Base-by-base conservation (phyloP, 2,888 invertebrate species). In the Heliconius ismenius region DNA sequence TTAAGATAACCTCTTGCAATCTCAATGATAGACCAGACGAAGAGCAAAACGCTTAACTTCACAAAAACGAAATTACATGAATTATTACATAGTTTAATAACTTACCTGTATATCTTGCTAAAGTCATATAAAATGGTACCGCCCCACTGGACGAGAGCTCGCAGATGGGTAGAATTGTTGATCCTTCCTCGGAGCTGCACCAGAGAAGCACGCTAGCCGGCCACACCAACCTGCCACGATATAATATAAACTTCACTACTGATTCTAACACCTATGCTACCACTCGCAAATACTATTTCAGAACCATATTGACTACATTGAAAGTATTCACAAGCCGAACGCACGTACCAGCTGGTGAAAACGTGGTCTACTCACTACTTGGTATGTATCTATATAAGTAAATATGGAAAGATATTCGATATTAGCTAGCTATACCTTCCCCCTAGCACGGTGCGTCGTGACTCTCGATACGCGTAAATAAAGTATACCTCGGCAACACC, bases 61-160 rank as follows among this genome's bases (percentile, higher is more conserved):
- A 43, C 67, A 13, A 43, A 67, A 24, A 67, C 67, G 1, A 13
- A 18, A 18, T 67, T 26, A 43, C 13, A 43, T 43, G 24, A 58
- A 58, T 10, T 18, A 32, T 36, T 67, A 24, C 15, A 49, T 49
- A 43, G 39, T 39, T 24, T 24, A 26, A 26, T 7, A 43, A 95
- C 96, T 96, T 91, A 98, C 98, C 97, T 97, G 96, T 96, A 95
- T 95, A 96, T 96, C 96, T 97, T 97, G 96, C 97, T 97, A 97
- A 98, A 98, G 97, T 98, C 98, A 98, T 98, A 98, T 98, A 98
- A 98, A 97, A 97, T 95, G 96, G 96, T 97, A 96, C 96, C 97
- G 97, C 97, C 97, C 97, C 96, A 95, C 95, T 96, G 97, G 97
- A 97, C 97, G 97, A 95, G 94, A 94, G 94, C 94, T 90, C 91